Conservation (phyloP, 1,140 invertebrate species). For the Zaprionus capensis region DNA sequence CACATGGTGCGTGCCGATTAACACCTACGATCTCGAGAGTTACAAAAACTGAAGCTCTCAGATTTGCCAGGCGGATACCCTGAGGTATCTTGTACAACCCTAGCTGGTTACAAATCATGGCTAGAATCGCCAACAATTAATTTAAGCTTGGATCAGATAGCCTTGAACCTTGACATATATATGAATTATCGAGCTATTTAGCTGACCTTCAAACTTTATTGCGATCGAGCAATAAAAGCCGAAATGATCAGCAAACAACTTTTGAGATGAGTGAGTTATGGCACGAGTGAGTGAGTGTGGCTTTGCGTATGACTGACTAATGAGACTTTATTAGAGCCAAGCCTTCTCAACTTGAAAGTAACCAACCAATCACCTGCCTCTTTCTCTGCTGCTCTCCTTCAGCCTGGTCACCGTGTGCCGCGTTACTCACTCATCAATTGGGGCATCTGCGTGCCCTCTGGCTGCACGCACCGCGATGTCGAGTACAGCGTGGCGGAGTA, state of each 20-base stretch:
- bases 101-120: neutral
- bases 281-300: neutral
- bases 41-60: neutral
- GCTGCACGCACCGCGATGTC: conserved; percentile 86
- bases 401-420: conserved; percentile 88
- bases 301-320: neutral
- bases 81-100: neutral
- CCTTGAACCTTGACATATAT: conserved; percentile 1
- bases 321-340: no score
- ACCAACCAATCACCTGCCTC: neutral
- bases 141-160: neutral
- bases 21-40: neutral
- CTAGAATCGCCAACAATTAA: neutral
- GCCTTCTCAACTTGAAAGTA: no score
- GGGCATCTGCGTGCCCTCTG: conserved; percentile 87
- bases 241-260: neutral
- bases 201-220: neutral
- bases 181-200: neutral
- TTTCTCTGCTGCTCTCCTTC: conserved; percentile 6
- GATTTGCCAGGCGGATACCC: neutral
- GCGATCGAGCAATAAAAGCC: neutral
- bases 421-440: conserved; percentile 87
- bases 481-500: conserved; percentile 85
- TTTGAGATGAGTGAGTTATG: neutral
- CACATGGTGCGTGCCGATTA: neutral